Percentiles rank a stretch among this genome's conserved stretches.
phyloP scores from a whole-genome alignment of 2,113 vertebrate species.

The Rissa tridactyla region DNA sequence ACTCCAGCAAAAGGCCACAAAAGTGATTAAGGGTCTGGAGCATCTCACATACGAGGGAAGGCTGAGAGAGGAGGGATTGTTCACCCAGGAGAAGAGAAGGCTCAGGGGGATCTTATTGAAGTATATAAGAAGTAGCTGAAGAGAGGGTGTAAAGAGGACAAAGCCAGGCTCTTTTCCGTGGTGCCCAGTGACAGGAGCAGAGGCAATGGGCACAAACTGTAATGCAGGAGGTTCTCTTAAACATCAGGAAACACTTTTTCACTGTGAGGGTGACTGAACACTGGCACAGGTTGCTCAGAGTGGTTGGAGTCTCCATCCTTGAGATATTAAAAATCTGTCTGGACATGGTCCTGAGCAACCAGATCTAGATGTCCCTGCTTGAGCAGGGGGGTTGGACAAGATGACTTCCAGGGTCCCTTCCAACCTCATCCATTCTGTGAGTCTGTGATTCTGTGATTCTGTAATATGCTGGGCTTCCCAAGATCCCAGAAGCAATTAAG shows the following conservation, averaged over 20 bases:
- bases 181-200: background rate
- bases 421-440: background rate
- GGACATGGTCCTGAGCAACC: fast-evolving
- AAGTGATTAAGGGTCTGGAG: background rate
- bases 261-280: background rate
- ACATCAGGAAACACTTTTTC: background rate
- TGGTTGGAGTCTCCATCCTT: background rate
- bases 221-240: background rate
- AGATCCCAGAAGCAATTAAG: background rate
- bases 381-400: fast-evolving
- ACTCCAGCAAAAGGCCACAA: background rate
- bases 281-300: background rate
- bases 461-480: background rate
- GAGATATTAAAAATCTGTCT: background rate
- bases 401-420: background rate
- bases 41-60: background rate
- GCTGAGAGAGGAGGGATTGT: background rate
- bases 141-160: background rate
- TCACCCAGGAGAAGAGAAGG: background rate
- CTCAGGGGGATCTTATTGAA: background rate
- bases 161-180: background rate
- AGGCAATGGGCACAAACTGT: background rate
- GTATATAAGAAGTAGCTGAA: background rate
- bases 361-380: background rate
- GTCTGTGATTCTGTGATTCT: background rate